Evolutionary conservation across 2,888 invertebrate genomes (phyloP), one percentile per base, ranked within the genome.

Genomic region (Pollenia griseotomentosa): DNA sequence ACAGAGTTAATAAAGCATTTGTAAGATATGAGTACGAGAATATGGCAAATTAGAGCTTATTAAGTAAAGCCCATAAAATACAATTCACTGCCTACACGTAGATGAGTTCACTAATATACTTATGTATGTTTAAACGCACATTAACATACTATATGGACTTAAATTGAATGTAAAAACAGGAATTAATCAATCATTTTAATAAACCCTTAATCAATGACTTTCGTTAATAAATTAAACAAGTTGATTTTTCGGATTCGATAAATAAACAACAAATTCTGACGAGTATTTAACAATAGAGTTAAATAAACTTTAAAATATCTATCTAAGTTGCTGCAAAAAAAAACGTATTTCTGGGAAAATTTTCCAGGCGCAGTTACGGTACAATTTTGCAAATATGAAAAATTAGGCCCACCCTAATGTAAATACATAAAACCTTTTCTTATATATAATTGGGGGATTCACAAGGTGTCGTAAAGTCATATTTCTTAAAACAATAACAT

Each of bases 181-280:
- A n/a, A 53, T 14, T 55, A 19, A 19, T 44, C 23, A 66, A 46
- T 66, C 66, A 68, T 65, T n/a, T 44, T 57, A 9, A 16, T 66
- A 66, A 78, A 68, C 66, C 78, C 46, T 68, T 68, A 78, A 78
- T 59, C 40, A 48, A 59, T 68, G 78, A 66, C 46, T 78, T 57
- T 59, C 57, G 33, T 68, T 78, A 59, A 40, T 57, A 68, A 78
- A 78, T 78, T 68, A 59, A 68, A 57, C 23, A 57, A 57, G 48
- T 57, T 78, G 23, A 40, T 59, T 68, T 68, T 78, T 48, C 48
- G 68, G 46, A 59, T 59, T 48, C 19, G 16, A 51, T 59, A 68
- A 66, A 53, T 6, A 53, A 7, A 55, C 4, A 33, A 33, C 4
- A 33, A 33, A 33, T 33, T 33, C 33, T 33, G 33, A 1, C 6